Percentiles rank a stretch among this genome's conserved stretches.
Conservation (phyloP, 2,113 vertebrate species). For the Passer domesticus region DNA sequence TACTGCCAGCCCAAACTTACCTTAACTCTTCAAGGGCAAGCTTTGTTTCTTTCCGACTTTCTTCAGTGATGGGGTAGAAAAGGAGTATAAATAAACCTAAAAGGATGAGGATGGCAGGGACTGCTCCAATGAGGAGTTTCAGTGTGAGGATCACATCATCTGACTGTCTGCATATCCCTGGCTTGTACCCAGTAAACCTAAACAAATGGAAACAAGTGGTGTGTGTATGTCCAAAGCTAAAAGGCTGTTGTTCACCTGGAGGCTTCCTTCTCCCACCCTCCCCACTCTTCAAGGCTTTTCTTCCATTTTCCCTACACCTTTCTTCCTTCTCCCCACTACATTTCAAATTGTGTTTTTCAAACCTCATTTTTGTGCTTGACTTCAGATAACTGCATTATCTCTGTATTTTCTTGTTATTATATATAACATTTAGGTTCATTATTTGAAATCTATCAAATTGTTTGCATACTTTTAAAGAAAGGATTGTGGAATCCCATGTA, state of each 20-base stretch:
- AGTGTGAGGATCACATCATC: conserved; percentile 84
- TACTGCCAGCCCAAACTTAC: conserved; percentile 61
- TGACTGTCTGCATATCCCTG: conserved; percentile 85
- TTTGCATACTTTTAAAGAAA: not conserved
- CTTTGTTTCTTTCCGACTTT: conserved; percentile 79
- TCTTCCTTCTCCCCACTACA: not conserved
- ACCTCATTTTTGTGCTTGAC: rapidly evolving
- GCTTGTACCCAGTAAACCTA: conserved; percentile 90
- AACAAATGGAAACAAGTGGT: not conserved
- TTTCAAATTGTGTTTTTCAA: not conserved
- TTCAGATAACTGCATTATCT: not conserved
- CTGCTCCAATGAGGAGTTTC: conserved; percentile 89
- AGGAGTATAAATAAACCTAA: conserved; percentile 86
- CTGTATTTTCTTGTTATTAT: not conserved
- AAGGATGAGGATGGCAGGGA: conserved; percentile 88
- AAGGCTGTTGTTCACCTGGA: not conserved
- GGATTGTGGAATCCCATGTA: not conserved
- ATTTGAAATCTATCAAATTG: not conserved
- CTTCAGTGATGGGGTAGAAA: conserved; percentile 86
- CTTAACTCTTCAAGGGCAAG: conserved; percentile 81
- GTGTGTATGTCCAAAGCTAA: not conserved
- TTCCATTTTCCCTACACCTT: not conserved
- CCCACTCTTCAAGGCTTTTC: not conserved
- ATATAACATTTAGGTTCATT: not conserved
- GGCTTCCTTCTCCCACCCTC: not conserved